Percentiles rank a stretch among this genome's conserved stretches.
Evolutionary conservation across 2,113 vertebrate species (phyloP).

Genomic region (Calidris pugnax): DNA sequence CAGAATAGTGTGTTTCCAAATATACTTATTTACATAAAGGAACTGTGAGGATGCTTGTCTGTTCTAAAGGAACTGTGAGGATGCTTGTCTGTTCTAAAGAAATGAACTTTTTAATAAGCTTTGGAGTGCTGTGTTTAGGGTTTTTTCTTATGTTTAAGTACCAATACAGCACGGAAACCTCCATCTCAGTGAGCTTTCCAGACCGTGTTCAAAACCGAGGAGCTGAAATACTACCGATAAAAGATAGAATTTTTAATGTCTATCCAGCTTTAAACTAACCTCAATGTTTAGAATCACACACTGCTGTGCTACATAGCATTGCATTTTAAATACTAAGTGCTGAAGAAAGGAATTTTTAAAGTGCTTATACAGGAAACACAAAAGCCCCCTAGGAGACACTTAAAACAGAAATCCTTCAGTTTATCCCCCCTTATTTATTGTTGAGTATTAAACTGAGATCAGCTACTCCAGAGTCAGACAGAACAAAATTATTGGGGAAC

Average conservation of each 20-base stretch:
- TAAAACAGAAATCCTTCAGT: neutral
- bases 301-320: neutral
- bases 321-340: neutral
- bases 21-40: neutral
- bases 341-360: neutral
- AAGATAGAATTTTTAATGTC: neutral
- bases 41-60: neutral
- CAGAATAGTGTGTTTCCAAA: neutral
- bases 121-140: rapidly evolving
- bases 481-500: neutral
- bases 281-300: neutral
- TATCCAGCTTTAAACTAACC: neutral
- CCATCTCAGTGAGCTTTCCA: neutral
- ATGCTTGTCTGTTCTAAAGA: neutral
- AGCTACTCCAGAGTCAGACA: neutral
- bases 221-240: neutral
- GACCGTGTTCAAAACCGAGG: neutral
- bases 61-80: neutral
- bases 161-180: neutral
- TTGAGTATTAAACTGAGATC: neutral
- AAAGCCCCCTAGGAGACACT: neutral
- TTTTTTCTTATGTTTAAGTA: neutral
- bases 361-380: neutral
- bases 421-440: neutral
- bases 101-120: neutral